Evolutionary conservation across 2,113 vertebrate species (phyloP).

Genomic region (Nestor notabilis): DNA sequence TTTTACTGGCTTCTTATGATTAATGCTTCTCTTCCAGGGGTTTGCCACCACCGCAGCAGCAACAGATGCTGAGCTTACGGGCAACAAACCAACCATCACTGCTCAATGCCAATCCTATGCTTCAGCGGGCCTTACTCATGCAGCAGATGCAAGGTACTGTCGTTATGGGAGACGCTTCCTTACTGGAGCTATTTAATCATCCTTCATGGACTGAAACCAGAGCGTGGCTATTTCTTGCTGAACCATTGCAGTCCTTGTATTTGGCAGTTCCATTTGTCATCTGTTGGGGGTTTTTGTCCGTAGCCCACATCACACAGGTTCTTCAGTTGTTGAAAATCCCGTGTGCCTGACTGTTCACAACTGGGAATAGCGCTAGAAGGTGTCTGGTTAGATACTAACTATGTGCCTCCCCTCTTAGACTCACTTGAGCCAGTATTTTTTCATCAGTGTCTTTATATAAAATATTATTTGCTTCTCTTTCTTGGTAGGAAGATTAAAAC

Average conservation of each 20-base stretch:
- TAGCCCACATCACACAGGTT: not conserved
- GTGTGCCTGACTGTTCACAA: not conserved
- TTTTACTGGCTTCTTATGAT: not conserved
- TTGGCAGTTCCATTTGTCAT: not conserved
- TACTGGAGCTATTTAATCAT: constrained; percentile 31
- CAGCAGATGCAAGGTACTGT: constrained; percentile 95
- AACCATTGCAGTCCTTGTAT: not conserved
- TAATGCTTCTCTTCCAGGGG: constrained; percentile 65
- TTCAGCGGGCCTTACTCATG: constrained; percentile 92
- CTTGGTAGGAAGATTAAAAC: not conserved
- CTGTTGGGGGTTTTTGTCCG: not conserved
- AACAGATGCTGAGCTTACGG: constrained; percentile 89
- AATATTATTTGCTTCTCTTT: not conserved
- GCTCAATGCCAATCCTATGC: constrained; percentile 87
- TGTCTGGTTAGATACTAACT: not conserved
- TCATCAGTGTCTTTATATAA: not conserved
- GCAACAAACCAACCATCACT: constrained; percentile 83
- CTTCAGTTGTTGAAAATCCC: not conserved
- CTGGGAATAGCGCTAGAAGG: not conserved
- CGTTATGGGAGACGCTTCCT: constrained; percentile 21
- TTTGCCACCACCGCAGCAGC: constrained; percentile 75
- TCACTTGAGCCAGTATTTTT: not conserved
- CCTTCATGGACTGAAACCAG: not conserved
- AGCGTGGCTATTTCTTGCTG: constrained; percentile 11
- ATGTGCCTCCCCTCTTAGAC: not conserved